These are phyloP conservation scores for Dipodomys spectabilis DNA, from an alignment of 2,113 vertebrate genomes.

Conservation along the genomic window DNA sequence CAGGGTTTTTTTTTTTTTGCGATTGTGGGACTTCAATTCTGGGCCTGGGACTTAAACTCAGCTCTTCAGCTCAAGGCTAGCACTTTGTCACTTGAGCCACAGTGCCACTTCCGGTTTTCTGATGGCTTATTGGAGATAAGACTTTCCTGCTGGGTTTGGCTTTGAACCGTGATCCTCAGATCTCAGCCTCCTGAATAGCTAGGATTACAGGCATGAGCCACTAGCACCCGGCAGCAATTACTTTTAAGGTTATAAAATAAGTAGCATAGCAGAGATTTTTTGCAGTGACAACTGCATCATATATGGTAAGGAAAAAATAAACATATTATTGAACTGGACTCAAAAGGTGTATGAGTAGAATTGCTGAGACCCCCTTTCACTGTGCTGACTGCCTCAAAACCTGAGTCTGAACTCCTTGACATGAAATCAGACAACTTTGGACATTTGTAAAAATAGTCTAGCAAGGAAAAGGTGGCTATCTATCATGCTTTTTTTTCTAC, in stretches of 20 bases:
- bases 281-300: background rate
- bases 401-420: background rate
- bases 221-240: too few species aligned
- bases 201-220: too few species aligned
- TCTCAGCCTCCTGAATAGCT: too few species aligned
- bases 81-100: too few species aligned
- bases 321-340: constrained; percentile 6
- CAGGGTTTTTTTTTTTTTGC: background rate
- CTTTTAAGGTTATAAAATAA: background rate
- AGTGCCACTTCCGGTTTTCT: too few species aligned
- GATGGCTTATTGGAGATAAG: too few species aligned
- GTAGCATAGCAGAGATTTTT: constrained; percentile 15
- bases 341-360: constrained; percentile 24
- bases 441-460: background rate
- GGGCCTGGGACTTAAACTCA: too few species aligned
- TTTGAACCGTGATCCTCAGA: too few species aligned
- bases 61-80: too few species aligned
- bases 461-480: background rate
- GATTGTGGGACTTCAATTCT: background rate
- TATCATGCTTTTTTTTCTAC: constrained; percentile 7
- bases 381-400: background rate
- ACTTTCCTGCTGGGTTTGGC: too few species aligned
- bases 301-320: background rate
- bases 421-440: constrained; percentile 35
- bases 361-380: background rate